phyloP scores from a whole-genome alignment of 2,888 invertebrate species.

The Carcina quercana region DNA sequence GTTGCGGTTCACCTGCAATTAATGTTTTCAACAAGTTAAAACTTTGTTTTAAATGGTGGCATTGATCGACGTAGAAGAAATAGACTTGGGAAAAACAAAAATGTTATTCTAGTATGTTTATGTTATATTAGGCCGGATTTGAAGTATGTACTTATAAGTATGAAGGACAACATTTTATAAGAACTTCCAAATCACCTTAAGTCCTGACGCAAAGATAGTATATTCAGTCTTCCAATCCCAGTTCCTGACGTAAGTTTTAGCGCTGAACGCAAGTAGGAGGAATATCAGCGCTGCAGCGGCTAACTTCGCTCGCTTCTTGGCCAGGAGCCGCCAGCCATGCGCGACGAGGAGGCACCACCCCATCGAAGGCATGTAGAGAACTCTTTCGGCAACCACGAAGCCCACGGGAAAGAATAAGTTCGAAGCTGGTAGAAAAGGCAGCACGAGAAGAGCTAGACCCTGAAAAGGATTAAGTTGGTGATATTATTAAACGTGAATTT shows the following conservation, averaged over 20 bases:
- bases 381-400: constrained; percentile 96
- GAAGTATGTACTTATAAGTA: too few species aligned
- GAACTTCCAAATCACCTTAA: too few species aligned
- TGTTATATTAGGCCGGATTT: too few species aligned
- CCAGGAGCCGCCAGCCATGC: constrained; percentile 85
- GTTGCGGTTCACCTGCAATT: constrained; percentile 83
- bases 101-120: too few species aligned
- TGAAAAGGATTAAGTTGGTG: constrained; percentile 52
- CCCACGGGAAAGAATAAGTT: constrained; percentile 98
- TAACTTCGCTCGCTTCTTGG: constrained; percentile 78
- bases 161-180: too few species aligned
- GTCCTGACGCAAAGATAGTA: constrained; percentile 93
- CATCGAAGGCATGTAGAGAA: constrained; percentile 98
- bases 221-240: constrained; percentile 96
- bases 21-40: too few species aligned
- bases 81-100: too few species aligned
- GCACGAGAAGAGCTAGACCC: constrained; percentile 89
- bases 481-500: neutral
- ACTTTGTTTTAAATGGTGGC: neutral
- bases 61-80: neutral
- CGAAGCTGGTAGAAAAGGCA: constrained; percentile 96
- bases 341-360: constrained; percentile 95
- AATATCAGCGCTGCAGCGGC: constrained; percentile 79
- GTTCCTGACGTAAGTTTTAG: constrained; percentile 91
- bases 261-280: constrained; percentile 84